A percentile compares a stretch with the other conserved stretches of the same genome.
Conservation (phyloP, 2,113 vertebrate species). For the Vicugna pacos region DNA sequence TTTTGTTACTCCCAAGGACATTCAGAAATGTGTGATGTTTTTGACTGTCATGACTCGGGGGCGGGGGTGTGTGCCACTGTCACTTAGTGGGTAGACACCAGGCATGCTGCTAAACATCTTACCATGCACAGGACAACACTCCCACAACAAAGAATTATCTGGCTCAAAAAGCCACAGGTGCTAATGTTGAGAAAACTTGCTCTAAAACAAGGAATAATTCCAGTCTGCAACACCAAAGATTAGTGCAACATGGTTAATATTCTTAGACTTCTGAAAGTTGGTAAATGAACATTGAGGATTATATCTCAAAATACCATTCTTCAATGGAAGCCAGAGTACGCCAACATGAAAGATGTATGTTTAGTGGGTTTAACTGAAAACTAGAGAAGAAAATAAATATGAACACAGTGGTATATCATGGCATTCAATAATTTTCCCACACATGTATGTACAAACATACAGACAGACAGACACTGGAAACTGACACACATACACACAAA, state of each 20-base stretch:
- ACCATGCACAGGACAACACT: no score
- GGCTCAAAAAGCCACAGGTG: neutral
- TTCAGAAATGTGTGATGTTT: neutral
- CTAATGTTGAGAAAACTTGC: neutral
- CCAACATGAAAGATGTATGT: neutral
- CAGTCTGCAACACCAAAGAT: neutral
- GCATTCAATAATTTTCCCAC: neutral
- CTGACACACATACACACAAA: neutral
- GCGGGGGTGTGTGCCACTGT: rapidly evolving
- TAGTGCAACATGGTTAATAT: neutral
- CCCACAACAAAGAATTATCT: neutral
- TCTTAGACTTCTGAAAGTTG: neutral
- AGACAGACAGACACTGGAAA: neutral
- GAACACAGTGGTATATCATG: neutral
- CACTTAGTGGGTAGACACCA: neutral
- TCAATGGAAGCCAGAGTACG: neutral
- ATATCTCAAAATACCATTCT: constrained; percentile 21
- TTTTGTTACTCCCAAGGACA: neutral
- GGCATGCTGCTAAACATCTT: neutral
- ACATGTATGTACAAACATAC: neutral
- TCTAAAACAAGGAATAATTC: neutral
- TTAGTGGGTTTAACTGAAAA: neutral
- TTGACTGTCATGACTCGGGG: neutral
- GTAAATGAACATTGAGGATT: neutral
- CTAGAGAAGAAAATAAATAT: neutral